Evolutionary conservation across 1,140 invertebrate species (phyloP).

Genomic region (Cherax quadricarinatus): DNA sequence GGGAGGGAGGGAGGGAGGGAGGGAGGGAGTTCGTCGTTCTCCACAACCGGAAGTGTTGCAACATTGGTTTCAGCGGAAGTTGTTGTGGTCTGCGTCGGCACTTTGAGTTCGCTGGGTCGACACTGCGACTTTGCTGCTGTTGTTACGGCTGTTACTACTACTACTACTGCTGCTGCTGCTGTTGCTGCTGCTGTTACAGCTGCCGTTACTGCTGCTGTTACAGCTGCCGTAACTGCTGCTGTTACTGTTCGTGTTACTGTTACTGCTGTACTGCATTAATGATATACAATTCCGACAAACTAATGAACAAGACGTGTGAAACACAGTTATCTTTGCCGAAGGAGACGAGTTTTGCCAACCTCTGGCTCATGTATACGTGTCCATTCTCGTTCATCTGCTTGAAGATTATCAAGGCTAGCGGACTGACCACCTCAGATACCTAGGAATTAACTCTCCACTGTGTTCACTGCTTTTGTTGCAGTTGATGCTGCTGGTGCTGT

Average conservation of each 20-base stretch:
- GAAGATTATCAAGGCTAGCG: too few species aligned
- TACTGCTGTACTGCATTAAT: too few species aligned
- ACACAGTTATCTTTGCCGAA: too few species aligned
- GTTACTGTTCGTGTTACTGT: neutral
- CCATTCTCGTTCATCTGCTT: too few species aligned
- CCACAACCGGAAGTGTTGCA: neutral
- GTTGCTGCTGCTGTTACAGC: neutral
- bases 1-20: neutral
- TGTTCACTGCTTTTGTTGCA: too few species aligned
- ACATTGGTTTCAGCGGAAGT: neutral
- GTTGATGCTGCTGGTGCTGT: neutral
- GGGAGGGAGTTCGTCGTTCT: neutral
- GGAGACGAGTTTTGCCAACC: too few species aligned
- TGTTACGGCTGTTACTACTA: neutral
- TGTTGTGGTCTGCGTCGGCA: neutral
- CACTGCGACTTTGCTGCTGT: neutral
- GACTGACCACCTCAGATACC: too few species aligned
- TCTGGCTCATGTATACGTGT: too few species aligned
- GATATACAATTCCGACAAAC: too few species aligned
- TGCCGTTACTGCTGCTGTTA: neutral
- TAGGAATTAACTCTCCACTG: too few species aligned
- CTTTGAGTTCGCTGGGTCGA: neutral
- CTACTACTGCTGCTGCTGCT: neutral
- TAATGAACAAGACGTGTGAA: too few species aligned
- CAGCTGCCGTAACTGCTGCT: neutral